Base-by-base conservation (phyloP, 1,140 invertebrate genomes). In the Globodera ellingtonae region DNA sequence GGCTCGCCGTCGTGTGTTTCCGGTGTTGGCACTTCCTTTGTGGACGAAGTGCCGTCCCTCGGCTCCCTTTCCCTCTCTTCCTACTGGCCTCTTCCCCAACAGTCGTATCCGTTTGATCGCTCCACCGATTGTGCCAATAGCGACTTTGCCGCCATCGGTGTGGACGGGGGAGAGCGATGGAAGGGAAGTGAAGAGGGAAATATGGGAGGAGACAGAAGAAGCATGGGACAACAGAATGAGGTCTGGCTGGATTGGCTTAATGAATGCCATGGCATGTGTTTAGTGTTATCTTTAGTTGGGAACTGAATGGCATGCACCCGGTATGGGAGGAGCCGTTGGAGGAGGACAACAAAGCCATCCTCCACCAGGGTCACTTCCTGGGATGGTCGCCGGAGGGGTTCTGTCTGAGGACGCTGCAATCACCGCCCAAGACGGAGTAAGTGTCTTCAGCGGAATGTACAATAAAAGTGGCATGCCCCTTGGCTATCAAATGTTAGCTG, bases 311-410 rank as follows among this genome's bases (percentile, higher is more conserved):
- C 6, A 62, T 6, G 73, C 44, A 46, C n/a, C 75, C 59, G 75
- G 35, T 44, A 44, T 76, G 75, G 75, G 75, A 35, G 62, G 75
- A 69, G 62, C 59, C 65, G 15, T 56, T 75, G 73, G 62, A 75
- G 72, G 48, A 4, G 75, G 75, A 77, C 48, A 67, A 21, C 75
- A 77, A 77, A 46, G 24, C 46, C 15, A 35, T 46, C 44, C 62
- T 8, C 10, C 59, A 67, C 7, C 62, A 4, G 75, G 21, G 44
- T 46, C 59, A 44, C 24, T 50, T 70, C 62, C 65, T 46, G 70
- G 52, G 56, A 44, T 46, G 21, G 59, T 24, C 13, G 35, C 67
- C 67, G 67, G 56, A 62, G 56, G 56, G 18, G 56, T 15, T 18
- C 6, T 62, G 56, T 62, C 56, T 15, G 56, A 13, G 6, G 56